These are phyloP conservation scores for Tychaedon coryphoeus DNA, from an alignment of 2,113 vertebrate species.

Conservation along the genomic window DNA sequence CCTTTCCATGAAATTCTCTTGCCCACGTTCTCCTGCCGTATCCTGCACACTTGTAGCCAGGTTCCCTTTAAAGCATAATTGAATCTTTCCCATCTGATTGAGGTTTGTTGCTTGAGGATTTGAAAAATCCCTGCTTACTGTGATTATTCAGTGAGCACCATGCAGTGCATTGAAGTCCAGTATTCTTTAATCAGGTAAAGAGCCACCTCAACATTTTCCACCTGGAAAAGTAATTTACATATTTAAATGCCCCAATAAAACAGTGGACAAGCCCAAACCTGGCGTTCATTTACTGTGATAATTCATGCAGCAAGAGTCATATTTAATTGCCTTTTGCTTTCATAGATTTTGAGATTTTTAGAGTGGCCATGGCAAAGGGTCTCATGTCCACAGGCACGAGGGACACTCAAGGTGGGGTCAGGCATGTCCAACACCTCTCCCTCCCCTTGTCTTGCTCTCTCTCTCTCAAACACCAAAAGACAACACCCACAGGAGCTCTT, in stretches of 20 bases:
- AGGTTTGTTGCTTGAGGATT: neutral
- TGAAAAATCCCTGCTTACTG: neutral
- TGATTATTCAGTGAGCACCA: neutral
- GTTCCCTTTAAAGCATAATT: neutral
- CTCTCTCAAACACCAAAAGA: neutral
- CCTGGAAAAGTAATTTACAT: neutral
- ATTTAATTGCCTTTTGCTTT: neutral
- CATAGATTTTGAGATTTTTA: neutral
- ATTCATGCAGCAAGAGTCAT: neutral
- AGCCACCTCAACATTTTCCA: neutral
- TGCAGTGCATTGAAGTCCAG: neutral
- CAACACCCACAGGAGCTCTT: neutral
- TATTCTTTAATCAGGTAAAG: neutral
- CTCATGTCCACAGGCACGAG: fast-evolving
- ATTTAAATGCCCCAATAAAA: neutral
- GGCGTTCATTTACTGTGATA: neutral
- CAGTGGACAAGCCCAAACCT: neutral
- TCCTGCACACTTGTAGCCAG: fast-evolving
- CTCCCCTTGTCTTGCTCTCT: fast-evolving
- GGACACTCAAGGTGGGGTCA: neutral
- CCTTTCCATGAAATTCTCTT: neutral
- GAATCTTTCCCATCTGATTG: neutral
- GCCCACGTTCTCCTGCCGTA: neutral
- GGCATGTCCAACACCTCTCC: neutral
- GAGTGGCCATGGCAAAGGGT: neutral